phyloP scores from a whole-genome alignment of 2,113 vertebrate species.

The Pygoscelis antarcticus region DNA sequence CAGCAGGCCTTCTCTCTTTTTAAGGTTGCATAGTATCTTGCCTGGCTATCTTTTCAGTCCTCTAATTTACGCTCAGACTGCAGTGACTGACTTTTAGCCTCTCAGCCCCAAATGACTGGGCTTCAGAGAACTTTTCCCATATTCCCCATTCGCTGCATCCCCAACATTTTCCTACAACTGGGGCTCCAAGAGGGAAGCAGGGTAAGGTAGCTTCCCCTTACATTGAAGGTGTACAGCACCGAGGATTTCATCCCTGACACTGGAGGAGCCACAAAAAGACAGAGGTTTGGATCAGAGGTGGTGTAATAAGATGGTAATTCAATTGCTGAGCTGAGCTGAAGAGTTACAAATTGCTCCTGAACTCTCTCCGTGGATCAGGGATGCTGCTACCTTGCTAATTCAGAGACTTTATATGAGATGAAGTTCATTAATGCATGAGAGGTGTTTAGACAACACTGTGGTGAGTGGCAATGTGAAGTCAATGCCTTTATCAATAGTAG shows the following conservation, averaged over 20 bases:
- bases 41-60: neutral
- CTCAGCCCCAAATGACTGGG: neutral
- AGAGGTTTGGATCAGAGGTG: neutral
- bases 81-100: neutral
- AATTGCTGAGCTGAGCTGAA: neutral
- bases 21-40: neutral
- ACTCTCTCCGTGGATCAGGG: neutral
- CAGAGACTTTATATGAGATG: neutral
- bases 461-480: neutral
- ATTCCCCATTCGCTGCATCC: neutral
- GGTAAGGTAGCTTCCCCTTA: neutral
- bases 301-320: neutral
- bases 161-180: neutral
- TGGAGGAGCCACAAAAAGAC: neutral
- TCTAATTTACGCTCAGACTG: neutral
- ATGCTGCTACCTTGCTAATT: neutral
- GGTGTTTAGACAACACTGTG: conserved; percentile 1
- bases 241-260: neutral
- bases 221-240: neutral
- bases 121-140: neutral
- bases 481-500: neutral
- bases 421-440: neutral
- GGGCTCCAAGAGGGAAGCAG: neutral
- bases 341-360: neutral
- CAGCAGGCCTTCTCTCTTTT: neutral